Evolutionary conservation across 2,113 vertebrate species (phyloP), one percentile per base, ranked within the genome.

Genomic region (Formicarius rufipectus): DNA sequence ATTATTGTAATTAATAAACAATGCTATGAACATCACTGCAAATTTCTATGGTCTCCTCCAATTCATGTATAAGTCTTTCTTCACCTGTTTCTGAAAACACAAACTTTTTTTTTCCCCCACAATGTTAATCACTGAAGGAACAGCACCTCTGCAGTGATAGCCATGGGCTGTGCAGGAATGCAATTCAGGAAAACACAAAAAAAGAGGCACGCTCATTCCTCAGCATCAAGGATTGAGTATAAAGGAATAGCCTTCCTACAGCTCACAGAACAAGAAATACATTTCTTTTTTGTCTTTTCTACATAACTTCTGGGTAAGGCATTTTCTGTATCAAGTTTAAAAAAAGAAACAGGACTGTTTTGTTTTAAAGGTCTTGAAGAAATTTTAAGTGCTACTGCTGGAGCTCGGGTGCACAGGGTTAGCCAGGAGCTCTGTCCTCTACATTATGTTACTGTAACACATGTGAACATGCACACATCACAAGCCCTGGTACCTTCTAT

Each of bases 401-500:
- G 12, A 84, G 23, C 21, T 56, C 21, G 60, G 60, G 33, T 4
- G 2, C 27, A 23, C 37, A 84, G 60, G 3, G 9, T 31, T 78
- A 71, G 66, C 28, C 28, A 14, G 5, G 20, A 84, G 7, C 52
- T 62, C 53, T 30, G 10, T 35, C 21, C 27, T 74, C 24, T 31
- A 33, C 4, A 0, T 60, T 66, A 45, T 14, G 22, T 63, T 40
- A 56, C 28, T 58, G 6, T 42, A 66, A 52, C 12, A 35, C 6
- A 17, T 0, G 1, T 6, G 1, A 60, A 23, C 6, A 1, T 6
- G 4, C n/a, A 37, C 19, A 31, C 15, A 21, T 23, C 5, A 2
- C 33, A 40, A 12, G 2, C 28, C 31, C 42, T 53, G 8, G 28
- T 10, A 49, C 6, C 19, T 82, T 78, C 60, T 59, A 15, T 3